Conservation (phyloP, 2,888 invertebrate genomes). For the Parnassius apollo region DNA sequence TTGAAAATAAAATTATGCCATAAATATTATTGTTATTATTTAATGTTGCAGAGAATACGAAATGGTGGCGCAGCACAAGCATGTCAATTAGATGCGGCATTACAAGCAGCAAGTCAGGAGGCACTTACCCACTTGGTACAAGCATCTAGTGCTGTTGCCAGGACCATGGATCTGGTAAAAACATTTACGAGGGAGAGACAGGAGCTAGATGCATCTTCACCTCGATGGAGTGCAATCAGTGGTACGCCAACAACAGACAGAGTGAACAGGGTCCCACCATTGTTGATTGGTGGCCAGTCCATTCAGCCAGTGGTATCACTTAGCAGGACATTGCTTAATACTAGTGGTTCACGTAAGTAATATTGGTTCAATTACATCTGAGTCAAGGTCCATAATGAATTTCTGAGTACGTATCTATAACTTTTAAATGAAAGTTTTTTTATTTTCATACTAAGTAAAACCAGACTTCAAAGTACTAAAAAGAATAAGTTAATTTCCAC, state of each 20-base stretch:
- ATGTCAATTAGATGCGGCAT: slow-evolving; percentile 52
- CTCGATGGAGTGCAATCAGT: slow-evolving; percentile 59
- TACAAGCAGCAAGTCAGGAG: slow-evolving; percentile 58
- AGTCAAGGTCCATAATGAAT: too few species aligned
- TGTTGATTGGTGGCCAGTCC: slow-evolving; percentile 63
- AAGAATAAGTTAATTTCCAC: too few species aligned
- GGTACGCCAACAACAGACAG: slow-evolving; percentile 53
- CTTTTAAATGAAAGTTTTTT: too few species aligned
- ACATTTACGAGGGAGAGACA: slow-evolving; percentile 48
- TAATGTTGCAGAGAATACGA: slow-evolving; percentile 49
- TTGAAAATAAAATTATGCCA: not conserved
- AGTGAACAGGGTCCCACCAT: slow-evolving; percentile 62
- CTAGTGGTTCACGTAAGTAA: slow-evolving; percentile 47
- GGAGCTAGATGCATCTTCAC: slow-evolving; percentile 48
- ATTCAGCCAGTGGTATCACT: slow-evolving; percentile 70
- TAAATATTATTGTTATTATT: not conserved
- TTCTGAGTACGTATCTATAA: too few species aligned
- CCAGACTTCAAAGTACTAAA: too few species aligned
- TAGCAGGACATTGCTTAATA: slow-evolving; percentile 54
- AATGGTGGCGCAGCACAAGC: slow-evolving; percentile 54
- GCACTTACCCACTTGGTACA: slow-evolving; percentile 59
- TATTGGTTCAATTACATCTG: too few species aligned
- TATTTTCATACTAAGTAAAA: too few species aligned
- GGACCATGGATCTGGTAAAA: slow-evolving; percentile 56
- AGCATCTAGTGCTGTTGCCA: slow-evolving; percentile 60